Evolutionary conservation across 2,888 invertebrate genomes (phyloP).

Genomic region (Plagodis dolabraria): DNA sequence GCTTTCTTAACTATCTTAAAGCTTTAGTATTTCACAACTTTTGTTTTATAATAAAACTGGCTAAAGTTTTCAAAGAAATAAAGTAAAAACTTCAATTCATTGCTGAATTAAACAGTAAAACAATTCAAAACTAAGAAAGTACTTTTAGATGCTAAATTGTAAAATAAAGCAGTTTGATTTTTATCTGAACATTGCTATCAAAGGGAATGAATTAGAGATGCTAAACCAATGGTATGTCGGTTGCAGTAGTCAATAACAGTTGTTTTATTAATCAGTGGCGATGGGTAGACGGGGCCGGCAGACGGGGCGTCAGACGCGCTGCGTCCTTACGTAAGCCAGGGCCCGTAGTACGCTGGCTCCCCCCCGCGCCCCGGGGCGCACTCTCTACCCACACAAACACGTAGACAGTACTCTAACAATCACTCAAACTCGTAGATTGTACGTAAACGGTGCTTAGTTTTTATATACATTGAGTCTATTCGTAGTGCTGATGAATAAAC

Average conservation of each 20-base stretch:
- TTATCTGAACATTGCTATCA: constrained; percentile 2
- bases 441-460: neutral
- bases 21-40: no score
- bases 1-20: no score
- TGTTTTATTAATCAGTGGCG: constrained; percentile 78
- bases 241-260: constrained; percentile 65
- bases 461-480: neutral
- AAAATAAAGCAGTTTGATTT: no score
- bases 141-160: no score
- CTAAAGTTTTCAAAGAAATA: no score
- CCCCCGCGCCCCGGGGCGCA: constrained; percentile 38
- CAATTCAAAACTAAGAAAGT: no score
- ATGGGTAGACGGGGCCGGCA: constrained; percentile 51
- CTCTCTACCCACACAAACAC: constrained; percentile 36
- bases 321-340: constrained; percentile 79
- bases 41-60: no score
- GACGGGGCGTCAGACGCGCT: constrained; percentile 79
- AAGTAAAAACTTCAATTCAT: no score
- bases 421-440: constrained; percentile 9
- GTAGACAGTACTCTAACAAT: constrained; percentile 13
- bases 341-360: constrained; percentile 63
- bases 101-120: no score
- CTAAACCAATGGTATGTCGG: constrained; percentile 59
- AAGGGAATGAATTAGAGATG: constrained; percentile 51
- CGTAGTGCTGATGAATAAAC: no score